phyloP scores from a whole-genome alignment of 2,888 invertebrate genomes.

The Mystacides longicornis region DNA sequence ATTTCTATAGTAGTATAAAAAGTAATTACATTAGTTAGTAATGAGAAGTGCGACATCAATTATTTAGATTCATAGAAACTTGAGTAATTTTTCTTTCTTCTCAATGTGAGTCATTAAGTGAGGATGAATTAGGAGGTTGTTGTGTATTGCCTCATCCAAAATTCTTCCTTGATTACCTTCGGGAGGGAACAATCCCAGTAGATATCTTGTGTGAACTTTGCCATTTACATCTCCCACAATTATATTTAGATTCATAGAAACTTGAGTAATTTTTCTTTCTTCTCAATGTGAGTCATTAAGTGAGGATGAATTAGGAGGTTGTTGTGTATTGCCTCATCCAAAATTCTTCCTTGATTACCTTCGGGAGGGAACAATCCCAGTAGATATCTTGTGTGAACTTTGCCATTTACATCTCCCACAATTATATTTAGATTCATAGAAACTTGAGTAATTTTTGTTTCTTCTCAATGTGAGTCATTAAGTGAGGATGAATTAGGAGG shows the following conservation, averaged over 20 bases:
- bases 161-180: conserved; percentile 51
- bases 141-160: conserved; percentile 56
- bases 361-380: conserved; percentile 66
- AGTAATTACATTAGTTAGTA: no score
- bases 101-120: conserved; percentile 37
- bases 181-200: conserved; percentile 66
- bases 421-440: background rate
- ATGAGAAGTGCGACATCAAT: no score
- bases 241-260: background rate
- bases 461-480: conserved; percentile 33
- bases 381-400: conserved; percentile 59
- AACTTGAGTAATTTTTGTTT: background rate
- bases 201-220: conserved; percentile 56
- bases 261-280: background rate
- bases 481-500: conserved; percentile 54
- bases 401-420: conserved; percentile 56
- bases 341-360: conserved; percentile 47
- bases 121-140: conserved; percentile 56
- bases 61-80: background rate
- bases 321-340: conserved; percentile 56
- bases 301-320: conserved; percentile 57
- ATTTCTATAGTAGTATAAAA: no score
- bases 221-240: conserved; percentile 56
- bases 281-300: conserved; percentile 34
- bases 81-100: background rate